A percentile compares a stretch with the other conserved stretches of the same genome.
These are phyloP conservation scores for Delphinapterus leucas DNA, from an alignment of 2,113 vertebrate species.

Conservation along the genomic window DNA sequence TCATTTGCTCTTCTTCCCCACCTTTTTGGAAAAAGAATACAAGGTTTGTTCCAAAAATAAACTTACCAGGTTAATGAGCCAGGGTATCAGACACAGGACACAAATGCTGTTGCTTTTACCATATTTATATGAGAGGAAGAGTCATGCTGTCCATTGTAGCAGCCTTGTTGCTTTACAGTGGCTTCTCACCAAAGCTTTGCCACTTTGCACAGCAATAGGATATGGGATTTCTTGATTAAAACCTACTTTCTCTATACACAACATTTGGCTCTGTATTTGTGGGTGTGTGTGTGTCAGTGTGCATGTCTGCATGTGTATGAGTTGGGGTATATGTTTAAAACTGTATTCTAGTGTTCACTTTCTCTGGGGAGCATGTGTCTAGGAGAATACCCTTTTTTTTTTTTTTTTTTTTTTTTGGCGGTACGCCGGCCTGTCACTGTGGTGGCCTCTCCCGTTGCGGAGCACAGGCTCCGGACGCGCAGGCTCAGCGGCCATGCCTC, in stretches of 20 bases:
- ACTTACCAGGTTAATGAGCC: not conserved
- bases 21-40: not conserved
- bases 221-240: constrained; percentile 12
- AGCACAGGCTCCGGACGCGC: no score
- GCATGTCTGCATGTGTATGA: not conserved
- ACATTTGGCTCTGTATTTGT: not conserved
- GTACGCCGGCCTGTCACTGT: no score
- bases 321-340: constrained; percentile 6
- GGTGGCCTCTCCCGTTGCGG: no score
- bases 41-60: constrained; percentile 9
- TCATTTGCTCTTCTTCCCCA: not conserved
- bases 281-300: not conserved
- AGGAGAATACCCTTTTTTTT: not conserved
- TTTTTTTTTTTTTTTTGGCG: no score
- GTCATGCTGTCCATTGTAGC: not conserved
- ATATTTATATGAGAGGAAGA: not conserved
- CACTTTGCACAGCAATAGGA: not conserved
- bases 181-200: not conserved
- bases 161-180: not conserved
- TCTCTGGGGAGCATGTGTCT: not conserved
- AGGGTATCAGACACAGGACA: not conserved
- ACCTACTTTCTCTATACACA: not conserved
- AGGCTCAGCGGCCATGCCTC: no score
- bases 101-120: not conserved
- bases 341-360: not conserved